Evolutionary conservation across 2,797 vertebrate species (phyloP).

Genomic region (Echeneis naucrates): DNA sequence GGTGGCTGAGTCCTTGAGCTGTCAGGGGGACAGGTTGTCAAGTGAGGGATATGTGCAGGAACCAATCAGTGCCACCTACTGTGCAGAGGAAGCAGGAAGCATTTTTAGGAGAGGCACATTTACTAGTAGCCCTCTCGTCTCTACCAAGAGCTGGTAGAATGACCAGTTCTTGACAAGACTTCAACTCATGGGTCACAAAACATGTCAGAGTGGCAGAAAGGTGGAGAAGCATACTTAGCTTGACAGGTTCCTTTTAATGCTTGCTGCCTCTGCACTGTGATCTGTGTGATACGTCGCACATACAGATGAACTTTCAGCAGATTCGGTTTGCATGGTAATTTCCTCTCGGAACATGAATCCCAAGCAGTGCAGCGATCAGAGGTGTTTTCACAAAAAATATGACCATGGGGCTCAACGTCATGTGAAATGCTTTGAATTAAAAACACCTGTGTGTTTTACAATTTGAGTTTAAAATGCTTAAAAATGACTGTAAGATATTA

Average conservation of each 20-base stretch:
- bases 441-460: conserved; percentile 1
- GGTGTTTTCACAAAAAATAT: conserved; percentile 20
- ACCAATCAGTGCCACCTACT: conserved; percentile 75
- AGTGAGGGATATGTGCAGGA: conserved; percentile 60
- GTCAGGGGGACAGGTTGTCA: conserved; percentile 63
- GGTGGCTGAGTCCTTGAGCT: conserved; percentile 65
- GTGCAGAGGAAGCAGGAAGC: conserved; percentile 58
- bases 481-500: conserved; percentile 56
- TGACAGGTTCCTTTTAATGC: conserved; percentile 83
- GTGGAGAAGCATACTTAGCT: conserved; percentile 80
- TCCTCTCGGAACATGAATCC: conserved; percentile 64
- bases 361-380: conserved; percentile 49
- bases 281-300: conserved; percentile 73
- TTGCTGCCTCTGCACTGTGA: conserved; percentile 75
- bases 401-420: conserved; percentile 12
- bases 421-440: conserved; percentile 21
- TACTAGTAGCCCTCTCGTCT: conserved; percentile 60
- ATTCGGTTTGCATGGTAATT: conserved; percentile 78
- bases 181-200: conserved; percentile 85
- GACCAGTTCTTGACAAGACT: conserved; percentile 85
- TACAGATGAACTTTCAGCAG: conserved; percentile 76
- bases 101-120: conserved; percentile 67
- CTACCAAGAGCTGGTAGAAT: conserved; percentile 76
- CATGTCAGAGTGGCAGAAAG: conserved; percentile 82
- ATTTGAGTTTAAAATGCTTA: conserved; percentile 43